Evolutionary conservation across 2,113 vertebrate genomes (phyloP).

Genomic region (Oncorhynchus gorbuscha): DNA sequence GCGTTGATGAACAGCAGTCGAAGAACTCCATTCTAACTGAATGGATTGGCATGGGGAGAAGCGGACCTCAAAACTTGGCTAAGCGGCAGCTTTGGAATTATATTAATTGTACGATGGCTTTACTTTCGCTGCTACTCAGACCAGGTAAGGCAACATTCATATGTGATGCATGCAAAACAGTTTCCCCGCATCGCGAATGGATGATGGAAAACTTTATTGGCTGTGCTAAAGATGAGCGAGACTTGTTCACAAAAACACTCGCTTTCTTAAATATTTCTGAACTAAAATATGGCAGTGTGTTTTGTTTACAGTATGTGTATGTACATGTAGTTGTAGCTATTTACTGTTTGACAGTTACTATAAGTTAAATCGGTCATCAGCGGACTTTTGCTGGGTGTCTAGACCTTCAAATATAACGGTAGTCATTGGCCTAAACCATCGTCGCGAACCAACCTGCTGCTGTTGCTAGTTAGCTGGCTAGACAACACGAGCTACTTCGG

Average conservation of each 20-base stretch:
- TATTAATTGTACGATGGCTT: slow-evolving; percentile 71
- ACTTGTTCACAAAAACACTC: too few relatives aligned
- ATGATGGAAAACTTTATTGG: slow-evolving; percentile 26
- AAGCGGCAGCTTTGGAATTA: slow-evolving; percentile 79
- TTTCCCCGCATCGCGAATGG: slow-evolving; percentile 26
- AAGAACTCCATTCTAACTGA: slow-evolving; percentile 77
- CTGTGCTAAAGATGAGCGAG: neutral
- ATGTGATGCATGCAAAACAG: slow-evolving; percentile 28
- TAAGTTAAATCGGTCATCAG: too few relatives aligned
- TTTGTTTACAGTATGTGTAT: too few relatives aligned
- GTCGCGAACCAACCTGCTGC: too few relatives aligned
- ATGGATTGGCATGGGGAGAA: slow-evolving; percentile 85
- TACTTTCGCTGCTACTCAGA: slow-evolving; percentile 73
- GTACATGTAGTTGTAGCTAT: too few relatives aligned
- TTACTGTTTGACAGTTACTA: too few relatives aligned
- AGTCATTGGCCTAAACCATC: too few relatives aligned
- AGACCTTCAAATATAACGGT: too few relatives aligned
- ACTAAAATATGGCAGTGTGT: neutral
- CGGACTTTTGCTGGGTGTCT: too few relatives aligned
- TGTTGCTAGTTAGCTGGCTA: too few relatives aligned
- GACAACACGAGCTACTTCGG: too few relatives aligned
- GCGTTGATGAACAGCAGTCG: slow-evolving; percentile 73
- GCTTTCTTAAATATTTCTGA: neutral
- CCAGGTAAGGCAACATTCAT: slow-evolving; percentile 63
- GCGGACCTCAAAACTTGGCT: slow-evolving; percentile 78